Evolutionary conservation across 2,888 invertebrate species (phyloP), one percentile per base, ranked within the genome.

Genomic region (Villa cingulata): DNA sequence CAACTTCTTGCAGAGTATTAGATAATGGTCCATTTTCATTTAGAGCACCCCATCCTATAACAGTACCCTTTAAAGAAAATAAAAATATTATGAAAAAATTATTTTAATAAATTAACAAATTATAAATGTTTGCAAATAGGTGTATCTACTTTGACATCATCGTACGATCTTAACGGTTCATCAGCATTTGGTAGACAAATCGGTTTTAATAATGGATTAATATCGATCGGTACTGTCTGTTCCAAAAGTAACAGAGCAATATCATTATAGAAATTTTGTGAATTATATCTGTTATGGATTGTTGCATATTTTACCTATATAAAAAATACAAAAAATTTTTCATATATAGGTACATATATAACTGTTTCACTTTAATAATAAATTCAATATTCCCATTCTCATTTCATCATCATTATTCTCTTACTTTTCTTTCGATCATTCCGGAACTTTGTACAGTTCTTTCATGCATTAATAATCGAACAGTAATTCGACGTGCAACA

Each of bases 391-490:
- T n/a, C n/a, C n/a, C n/a, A 15, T 37, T 37, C n/a, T 37, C n/a
- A 15, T 15, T 6, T n/a, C n/a, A 15, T 20, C n/a, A n/a, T n/a
- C n/a, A n/a, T n/a, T n/a, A n/a, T n/a, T n/a, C 27, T 17, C n/a
- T 20, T 45, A 58, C 57, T 49, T 52, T 54, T 44, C 66, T 62
- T 52, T 66, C 65, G 46, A 69, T 64, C 52, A 62, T 63, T 27
- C 59, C 56, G 39, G 62, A 60, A 46, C 60, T 56, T 14, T 70
- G 71, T 57, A 61, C 62, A 15, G 75, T 74, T 40, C 82, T 72
- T 59, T 86, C 80, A 61, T 87, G 86, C 59, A 85, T 86, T 55
- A 86, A 60, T 48, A 87, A 74, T 0, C 80, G 75, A 0, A 83
- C 78, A 7, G 74, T 68, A 44, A 85, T 76, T 32, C 72, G 63